A percentile compares a stretch with the other conserved stretches of the same genome.
Evolutionary conservation across 2,797 vertebrate genomes (phyloP).

Genomic region (Adelosebastes latens): DNA sequence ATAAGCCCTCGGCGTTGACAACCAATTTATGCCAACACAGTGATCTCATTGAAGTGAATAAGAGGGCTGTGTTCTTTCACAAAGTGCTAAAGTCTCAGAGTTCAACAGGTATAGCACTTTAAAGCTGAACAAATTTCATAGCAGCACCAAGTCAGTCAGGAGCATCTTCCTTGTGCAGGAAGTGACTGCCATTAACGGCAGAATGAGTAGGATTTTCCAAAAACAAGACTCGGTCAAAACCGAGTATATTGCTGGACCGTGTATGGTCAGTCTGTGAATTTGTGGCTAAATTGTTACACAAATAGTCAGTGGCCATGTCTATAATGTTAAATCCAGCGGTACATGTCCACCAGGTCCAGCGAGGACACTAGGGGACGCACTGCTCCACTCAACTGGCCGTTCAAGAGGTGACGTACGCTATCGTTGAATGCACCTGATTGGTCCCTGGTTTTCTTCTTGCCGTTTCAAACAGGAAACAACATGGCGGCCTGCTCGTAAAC

Average conservation of each 20-base stretch:
- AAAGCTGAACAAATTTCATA: background rate
- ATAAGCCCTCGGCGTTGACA: background rate
- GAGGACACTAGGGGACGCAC: accelerated
- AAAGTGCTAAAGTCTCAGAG: background rate
- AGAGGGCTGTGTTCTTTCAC: background rate
- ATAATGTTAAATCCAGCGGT: too few relatives aligned
- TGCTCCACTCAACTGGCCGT: too few relatives aligned
- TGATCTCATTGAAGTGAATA: conserved; percentile 20
- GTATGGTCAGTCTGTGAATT: too few relatives aligned
- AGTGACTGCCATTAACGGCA: background rate
- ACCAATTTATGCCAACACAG: background rate
- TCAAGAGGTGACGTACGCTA: too few relatives aligned
- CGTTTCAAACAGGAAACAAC: too few relatives aligned
- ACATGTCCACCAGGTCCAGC: too few relatives aligned
- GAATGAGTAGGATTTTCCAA: background rate
- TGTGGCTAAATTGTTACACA: too few relatives aligned
- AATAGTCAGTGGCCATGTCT: too few relatives aligned
- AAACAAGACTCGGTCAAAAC: too few relatives aligned
- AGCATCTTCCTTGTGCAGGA: background rate
- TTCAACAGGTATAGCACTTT: background rate
- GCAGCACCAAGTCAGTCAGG: background rate
- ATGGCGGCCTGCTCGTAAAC: accelerated
- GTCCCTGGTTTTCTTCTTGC: too few relatives aligned
- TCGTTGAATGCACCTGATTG: too few relatives aligned
- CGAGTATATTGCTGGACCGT: too few relatives aligned